Evolutionary conservation across 1,140 invertebrate genomes (phyloP), one percentile per base, ranked within the genome.

Genomic region (Caerostris extrusa): DNA sequence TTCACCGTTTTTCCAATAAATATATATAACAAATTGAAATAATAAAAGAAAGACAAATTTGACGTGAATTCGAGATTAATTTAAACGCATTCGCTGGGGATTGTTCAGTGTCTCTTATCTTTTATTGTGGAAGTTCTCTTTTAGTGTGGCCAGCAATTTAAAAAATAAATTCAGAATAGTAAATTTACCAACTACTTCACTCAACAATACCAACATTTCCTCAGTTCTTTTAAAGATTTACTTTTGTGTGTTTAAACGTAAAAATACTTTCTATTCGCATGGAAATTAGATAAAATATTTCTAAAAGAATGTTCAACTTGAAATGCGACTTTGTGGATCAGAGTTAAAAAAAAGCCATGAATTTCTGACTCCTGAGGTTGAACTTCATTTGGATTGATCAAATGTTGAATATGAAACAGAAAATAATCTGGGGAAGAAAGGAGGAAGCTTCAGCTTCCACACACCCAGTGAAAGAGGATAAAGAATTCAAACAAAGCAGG

Each of bases 361-460:
- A 8, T 60, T 61, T 77, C 53, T 55, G 50, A 64, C 34, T 64
- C 60, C 14, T n/a, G 8, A 88, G 50, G 60, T 67, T 55, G 82
- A 56, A 19, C n/a, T 7, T 6, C 56, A 19, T 19, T n/a, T 19
- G 6, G 50, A 64, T 88, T 88, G 60, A 88, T 88, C 86, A 61
- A 88, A 88, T 53, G 86, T 64, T 67, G 86, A 88, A 88, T 88
- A 88, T 88, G 86, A 88, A 88, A 64, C 19, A 88, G 86, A 88
- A 88, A 88, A 88, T 64, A 88, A 88, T 88, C 60, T 53, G 50
- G 53, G n/a, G 83, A 58, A 12, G 86, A n/a, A 88, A 7, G 64
- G 34, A 53, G 86, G 53, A 87, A 5, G 3, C 50, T 77, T 77
- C 50, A 77, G 34, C 50, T 77, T 77, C 10, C 71, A 50, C 71